A percentile compares a stretch with the other conserved stretches of the same genome.
phyloP scores from a whole-genome alignment of 2,113 vertebrate genomes.

The Vanacampus margaritifer region DNA sequence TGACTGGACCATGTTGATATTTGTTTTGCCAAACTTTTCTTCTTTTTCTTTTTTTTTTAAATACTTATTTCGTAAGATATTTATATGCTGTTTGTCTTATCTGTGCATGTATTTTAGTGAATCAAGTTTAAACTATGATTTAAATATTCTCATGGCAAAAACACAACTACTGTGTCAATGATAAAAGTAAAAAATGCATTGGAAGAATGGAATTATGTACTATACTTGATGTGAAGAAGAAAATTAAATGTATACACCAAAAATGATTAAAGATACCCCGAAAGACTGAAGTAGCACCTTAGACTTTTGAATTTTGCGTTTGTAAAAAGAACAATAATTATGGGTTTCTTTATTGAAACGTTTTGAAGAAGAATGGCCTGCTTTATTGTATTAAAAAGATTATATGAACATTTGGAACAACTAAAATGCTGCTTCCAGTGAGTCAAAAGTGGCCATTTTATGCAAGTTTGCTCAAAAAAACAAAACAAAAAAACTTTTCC shows the following conservation, averaged over 20 bases:
- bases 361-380: slow-evolving; percentile 61
- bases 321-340: slow-evolving; percentile 62
- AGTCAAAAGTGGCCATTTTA: slow-evolving; percentile 70
- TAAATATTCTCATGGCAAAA: slow-evolving; percentile 73
- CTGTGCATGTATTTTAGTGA: slow-evolving; percentile 85
- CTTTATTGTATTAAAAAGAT: slow-evolving; percentile 57
- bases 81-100: slow-evolving; percentile 81
- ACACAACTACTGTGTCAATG: slow-evolving; percentile 76
- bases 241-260: slow-evolving; percentile 89
- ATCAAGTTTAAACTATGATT: slow-evolving; percentile 86
- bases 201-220: slow-evolving; percentile 76
- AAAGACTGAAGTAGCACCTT: slow-evolving; percentile 94
- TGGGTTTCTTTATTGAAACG: slow-evolving; percentile 51
- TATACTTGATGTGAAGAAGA: slow-evolving; percentile 85
- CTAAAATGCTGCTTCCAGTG: slow-evolving; percentile 69
- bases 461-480: slow-evolving; percentile 67
- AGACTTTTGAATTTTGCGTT: slow-evolving; percentile 62
- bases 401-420: slow-evolving; percentile 58
- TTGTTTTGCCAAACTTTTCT: slow-evolving; percentile 73
- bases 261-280: slow-evolving; percentile 84
- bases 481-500: slow-evolving; percentile 59
- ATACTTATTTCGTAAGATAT: slow-evolving; percentile 76
- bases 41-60: too few relatives aligned
- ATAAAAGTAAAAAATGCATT: slow-evolving; percentile 78
- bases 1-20: slow-evolving; percentile 90